phyloP scores from a whole-genome alignment of 35 echinoderm and acorn worm genomes.

The Chiridota heheva region DNA sequence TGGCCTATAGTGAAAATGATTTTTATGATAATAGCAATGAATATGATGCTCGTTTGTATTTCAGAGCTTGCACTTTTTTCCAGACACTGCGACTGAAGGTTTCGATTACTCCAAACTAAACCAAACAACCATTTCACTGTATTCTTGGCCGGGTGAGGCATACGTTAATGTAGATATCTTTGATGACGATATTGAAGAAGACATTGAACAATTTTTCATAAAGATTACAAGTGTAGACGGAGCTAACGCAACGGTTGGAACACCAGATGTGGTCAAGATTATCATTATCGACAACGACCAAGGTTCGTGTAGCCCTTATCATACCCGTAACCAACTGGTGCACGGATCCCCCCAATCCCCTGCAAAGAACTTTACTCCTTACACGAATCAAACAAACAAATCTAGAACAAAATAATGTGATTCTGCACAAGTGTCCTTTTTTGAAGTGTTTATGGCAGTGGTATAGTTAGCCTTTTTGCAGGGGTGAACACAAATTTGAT shows the following conservation, averaged over 20 bases:
- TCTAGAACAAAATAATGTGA: neutral
- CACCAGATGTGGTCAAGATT: constrained; percentile 12
- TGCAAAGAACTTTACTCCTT: neutral
- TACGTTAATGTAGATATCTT: constrained; percentile 8
- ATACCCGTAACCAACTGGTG: neutral
- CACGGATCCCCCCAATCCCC: neutral
- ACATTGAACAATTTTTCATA: constrained; percentile 5
- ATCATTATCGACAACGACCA: constrained; percentile 23
- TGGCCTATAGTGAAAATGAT: no score
- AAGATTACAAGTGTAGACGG: neutral
- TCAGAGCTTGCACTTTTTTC: no score
- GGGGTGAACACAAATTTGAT: no score
- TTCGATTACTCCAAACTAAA: constrained; percentile 8
- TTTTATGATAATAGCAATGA: no score
- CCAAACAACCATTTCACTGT: neutral
- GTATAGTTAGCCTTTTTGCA: no score
- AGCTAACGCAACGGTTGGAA: neutral
- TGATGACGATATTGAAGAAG: constrained; percentile 7
- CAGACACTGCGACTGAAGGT: constrained; percentile 11
- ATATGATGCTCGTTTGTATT: no score
- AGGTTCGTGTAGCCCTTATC: neutral
- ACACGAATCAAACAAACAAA: neutral
- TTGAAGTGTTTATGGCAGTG: no score
- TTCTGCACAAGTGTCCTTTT: no score
- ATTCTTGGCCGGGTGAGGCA: neutral